Percentiles rank a stretch among this genome's conserved stretches.
Conservation (phyloP, 1,140 invertebrate genomes). For the Brachionus rubens region DNA sequence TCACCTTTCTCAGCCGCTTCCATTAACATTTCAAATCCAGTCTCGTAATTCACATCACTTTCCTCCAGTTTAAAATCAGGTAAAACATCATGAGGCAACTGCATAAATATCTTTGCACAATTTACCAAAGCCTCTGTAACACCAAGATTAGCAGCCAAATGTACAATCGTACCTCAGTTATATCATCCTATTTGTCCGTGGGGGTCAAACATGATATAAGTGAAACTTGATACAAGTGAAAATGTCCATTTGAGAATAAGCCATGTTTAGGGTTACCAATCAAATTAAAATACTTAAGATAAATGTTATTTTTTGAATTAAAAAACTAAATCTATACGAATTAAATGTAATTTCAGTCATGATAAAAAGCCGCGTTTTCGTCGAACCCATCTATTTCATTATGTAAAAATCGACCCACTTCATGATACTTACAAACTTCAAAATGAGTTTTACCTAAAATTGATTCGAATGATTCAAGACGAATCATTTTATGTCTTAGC, state of each 20-base stretch:
- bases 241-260: no score
- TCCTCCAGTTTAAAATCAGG: conserved; percentile 49
- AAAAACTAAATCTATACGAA: no score
- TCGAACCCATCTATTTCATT: conserved; percentile 62
- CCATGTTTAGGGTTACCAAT: no score
- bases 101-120: conserved; percentile 60
- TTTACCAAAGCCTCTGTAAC: conserved; percentile 57
- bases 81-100: conserved; percentile 62
- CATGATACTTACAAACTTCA: conserved; percentile 65
- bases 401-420: conserved; percentile 62
- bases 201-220: no score
- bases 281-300: no score
- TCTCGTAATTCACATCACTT: conserved; percentile 54
- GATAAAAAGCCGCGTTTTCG: conserved; percentile 62
- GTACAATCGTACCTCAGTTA: no score
- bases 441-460: conserved; percentile 62
- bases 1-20: conserved; percentile 63
- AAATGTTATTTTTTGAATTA: no score
- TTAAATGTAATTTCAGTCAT: no score
- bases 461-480: conserved; percentile 59
- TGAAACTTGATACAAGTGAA: conserved; percentile 61
- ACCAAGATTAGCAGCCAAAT: conserved; percentile 62
- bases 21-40: conserved; percentile 61
- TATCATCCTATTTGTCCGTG: no score
- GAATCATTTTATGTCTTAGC: conserved; percentile 62